Evolutionary conservation across 2,888 invertebrate species (phyloP), one percentile per base, ranked within the genome.

Genomic region (Chalcis sispes): DNA sequence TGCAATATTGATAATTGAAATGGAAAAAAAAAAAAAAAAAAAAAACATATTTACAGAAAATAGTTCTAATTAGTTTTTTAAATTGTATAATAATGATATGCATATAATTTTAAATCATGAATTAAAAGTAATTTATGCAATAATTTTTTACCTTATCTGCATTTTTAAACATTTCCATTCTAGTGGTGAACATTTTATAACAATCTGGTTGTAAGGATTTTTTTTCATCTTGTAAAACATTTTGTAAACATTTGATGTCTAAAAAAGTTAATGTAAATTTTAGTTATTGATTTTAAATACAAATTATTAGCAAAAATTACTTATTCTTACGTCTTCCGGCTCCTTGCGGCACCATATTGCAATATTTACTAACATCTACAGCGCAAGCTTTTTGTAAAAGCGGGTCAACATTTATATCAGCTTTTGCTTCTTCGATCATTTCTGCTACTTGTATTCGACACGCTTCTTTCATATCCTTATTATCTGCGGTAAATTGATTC

Each of bases 331-430:
- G 95, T 91, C 97, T 92, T 79, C 98, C 98, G 85, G 96, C 95
- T 70, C 98, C 98, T 86, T 95, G 94, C 62, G 93, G 93, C 27
- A 98, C 90, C 84, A 94, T 92, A 80, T 93, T 92, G 85, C 96
- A 96, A 86, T 93, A 95, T 83, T 94, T 94, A 59, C 93, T 89
- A 77, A 96, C 90, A 89, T 99, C 98, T 23, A 94, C 90, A 8
- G 95, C 93, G 87, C 99, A 99, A 0, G 96, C 95, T 79, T 94
- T 91, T 87, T 97, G 95, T 75, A 99, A 90, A 61, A 97, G 89
- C 0, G 98, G 98, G 90, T 99, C 99, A 0, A 96, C 95, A 81
- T 98, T 96, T 79, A 99, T 97, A 88, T 99, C 99, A 0, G 97
- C 95, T 86, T 95, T 94, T 0, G 95, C 94, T 87, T 96, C 95